phyloP scores from a whole-genome alignment of 2,888 invertebrate species.

The Melanophora roralis region DNA sequence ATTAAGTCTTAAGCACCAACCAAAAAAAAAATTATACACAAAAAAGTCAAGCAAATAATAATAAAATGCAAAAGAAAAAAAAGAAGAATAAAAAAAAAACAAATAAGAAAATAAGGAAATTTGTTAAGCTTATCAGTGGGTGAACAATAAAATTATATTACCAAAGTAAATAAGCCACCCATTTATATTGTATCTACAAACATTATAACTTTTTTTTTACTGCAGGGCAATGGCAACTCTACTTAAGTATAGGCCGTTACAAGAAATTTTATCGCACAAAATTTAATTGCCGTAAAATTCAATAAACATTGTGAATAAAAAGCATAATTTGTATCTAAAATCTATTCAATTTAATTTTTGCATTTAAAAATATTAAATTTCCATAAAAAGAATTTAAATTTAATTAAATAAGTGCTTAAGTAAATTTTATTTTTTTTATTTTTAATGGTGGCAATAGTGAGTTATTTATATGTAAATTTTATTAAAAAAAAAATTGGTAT shows the following conservation, averaged over 20 bases:
- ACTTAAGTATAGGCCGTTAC: neutral
- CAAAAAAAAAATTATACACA: constrained; percentile 15
- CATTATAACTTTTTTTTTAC: neutral
- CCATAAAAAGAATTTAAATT: too few species aligned
- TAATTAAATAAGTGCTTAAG: too few species aligned
- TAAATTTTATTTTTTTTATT: too few species aligned
- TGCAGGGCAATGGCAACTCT: neutral
- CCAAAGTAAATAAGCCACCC: constrained; percentile 16
- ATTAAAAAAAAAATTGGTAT: too few species aligned
- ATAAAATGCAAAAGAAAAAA: constrained; percentile 23
- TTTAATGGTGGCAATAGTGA: too few species aligned
- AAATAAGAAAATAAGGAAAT: constrained; percentile 26
- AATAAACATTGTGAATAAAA: constrained; percentile 37
- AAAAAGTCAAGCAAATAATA: constrained; percentile 5
- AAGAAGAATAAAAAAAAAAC: constrained; percentile 29
- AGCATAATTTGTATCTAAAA: too few species aligned
- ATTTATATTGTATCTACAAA: neutral
- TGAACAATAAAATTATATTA: constrained; percentile 42
- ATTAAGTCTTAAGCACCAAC: constrained; percentile 35
- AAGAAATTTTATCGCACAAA: constrained; percentile 29
- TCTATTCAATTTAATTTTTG: too few species aligned
- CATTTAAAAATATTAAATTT: too few species aligned
- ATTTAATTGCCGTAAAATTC: constrained; percentile 58
- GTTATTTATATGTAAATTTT: too few species aligned
- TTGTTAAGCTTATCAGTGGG: constrained; percentile 3